Evolutionary conservation across 2,797 vertebrate genomes (phyloP), one percentile per base, ranked within the genome.

Genomic region (Takifugu ocellatus): DNA sequence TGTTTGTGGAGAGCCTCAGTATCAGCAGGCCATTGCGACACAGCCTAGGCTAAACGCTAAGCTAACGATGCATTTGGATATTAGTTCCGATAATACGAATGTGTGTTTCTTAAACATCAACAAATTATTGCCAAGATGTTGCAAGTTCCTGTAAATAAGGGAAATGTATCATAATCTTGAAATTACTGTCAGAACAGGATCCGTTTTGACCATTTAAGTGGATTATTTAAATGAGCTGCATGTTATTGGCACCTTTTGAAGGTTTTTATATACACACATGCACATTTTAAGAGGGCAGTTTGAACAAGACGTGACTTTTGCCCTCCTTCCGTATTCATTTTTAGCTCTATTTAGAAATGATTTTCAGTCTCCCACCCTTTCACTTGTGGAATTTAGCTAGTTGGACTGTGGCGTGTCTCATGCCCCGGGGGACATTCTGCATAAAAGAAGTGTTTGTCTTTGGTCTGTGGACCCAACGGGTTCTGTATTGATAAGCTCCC

Each of bases 381-480:
- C 25, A 51, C 43, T 54, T 55, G 78, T 74, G 80, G 76, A 82
- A 82, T 87, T 84, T 49, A 17, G 75, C 78, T 67, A 87, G 87
- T 87, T 84, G 88, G 73, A 15, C 88, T 81, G 81, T 51, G 81
- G 78, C 59, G 49, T 89, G 89, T 90, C 75, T 82, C 61, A 78
- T 87, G 82, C 68, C 67, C 74, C 59, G 78, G 86, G 84, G 77
- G 77, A 80, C 77, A 53, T 71, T 48, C 51, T 63, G 17, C 78
- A 94, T 92, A 94, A 94, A 91, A 88, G 85, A 85, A 55, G 84
- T 82, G 72, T 90, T 94, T 95, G 93, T 96, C 85, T 92, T 91
- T 89, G 88, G 83, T 90, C 87, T 84, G 75, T 77, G 87, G 85
- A 88, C 75, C 90, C 77, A 69, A 82, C 74, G 73, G 50, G 43